Evolutionary conservation across 2,888 invertebrate genomes (phyloP).

Genomic region (Desoria tigrina): DNA sequence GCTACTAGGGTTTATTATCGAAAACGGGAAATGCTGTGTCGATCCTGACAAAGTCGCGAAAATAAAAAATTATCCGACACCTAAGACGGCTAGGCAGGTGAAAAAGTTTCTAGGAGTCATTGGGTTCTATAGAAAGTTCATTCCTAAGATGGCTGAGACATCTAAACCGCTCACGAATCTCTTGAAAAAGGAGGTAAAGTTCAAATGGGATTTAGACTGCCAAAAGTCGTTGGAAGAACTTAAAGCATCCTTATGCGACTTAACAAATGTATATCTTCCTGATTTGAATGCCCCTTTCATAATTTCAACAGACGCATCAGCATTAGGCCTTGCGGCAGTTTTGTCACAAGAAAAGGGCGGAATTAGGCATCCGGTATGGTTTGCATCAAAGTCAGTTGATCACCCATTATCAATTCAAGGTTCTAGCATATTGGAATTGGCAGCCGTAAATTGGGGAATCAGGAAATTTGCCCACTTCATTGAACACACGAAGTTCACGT

Average conservation of each 20-base stretch:
- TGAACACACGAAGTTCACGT: slow-evolving; percentile 55
- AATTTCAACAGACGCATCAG: slow-evolving; percentile 2
- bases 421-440: slow-evolving; percentile 15
- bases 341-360: slow-evolving; percentile 11
- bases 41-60: slow-evolving; percentile 54
- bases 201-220: slow-evolving; percentile 22
- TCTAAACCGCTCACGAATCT: slow-evolving; percentile 34
- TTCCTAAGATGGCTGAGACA: slow-evolving; percentile 24
- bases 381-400: neutral
- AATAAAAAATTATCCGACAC: slow-evolving; percentile 32
- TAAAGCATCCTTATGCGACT: slow-evolving; percentile 23
- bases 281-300: slow-evolving; percentile 15
- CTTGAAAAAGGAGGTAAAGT: slow-evolving; percentile 29
- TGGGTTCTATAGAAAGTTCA: slow-evolving; percentile 38
- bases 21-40: slow-evolving; percentile 55
- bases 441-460: slow-evolving; percentile 18
- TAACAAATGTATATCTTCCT: slow-evolving; percentile 46
- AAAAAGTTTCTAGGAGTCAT: slow-evolving; percentile 36
- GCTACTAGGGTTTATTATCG: slow-evolving; percentile 56
- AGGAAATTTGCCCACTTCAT: slow-evolving; percentile 56
- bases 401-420: slow-evolving; percentile 12
- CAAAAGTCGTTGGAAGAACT: slow-evolving; percentile 26
- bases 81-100: slow-evolving; percentile 27
- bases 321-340: neutral
- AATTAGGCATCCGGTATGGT: slow-evolving; percentile 18